Conservation (phyloP, 2,797 vertebrate species). For the Cirrhinus molitorella region DNA sequence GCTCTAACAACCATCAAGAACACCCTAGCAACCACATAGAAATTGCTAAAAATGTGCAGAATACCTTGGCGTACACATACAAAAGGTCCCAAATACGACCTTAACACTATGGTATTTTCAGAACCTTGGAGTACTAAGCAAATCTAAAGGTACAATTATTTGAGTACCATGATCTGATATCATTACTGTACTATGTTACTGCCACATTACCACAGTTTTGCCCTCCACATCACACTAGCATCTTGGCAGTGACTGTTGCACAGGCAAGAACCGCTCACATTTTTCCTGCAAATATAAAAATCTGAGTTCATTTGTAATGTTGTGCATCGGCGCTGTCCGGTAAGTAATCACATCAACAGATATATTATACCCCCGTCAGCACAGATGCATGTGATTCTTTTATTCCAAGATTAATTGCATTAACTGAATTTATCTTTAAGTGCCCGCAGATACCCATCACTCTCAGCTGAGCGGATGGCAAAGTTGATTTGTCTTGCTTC, state of each 20-base stretch:
- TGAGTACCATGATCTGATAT: not conserved
- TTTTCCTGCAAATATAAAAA: not conserved
- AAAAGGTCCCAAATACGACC: not conserved
- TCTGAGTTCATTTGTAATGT: constrained; percentile 12
- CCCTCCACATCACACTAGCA: not conserved
- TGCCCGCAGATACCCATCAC: constrained; percentile 32
- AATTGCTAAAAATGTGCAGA: not conserved
- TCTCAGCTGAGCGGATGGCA: constrained; percentile 22
- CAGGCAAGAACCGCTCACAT: not conserved
- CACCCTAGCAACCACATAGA: not conserved
- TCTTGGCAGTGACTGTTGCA: not conserved
- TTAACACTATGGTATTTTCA: not conserved
- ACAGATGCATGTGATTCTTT: constrained; percentile 16
- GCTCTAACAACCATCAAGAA: not conserved
- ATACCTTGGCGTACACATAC: not conserved
- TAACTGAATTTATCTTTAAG: constrained; percentile 33
- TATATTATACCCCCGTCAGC: constrained; percentile 31
- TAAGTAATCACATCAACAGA: constrained; percentile 35
- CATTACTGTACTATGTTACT: not conserved
- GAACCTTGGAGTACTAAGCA: not conserved
- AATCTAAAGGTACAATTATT: not conserved
- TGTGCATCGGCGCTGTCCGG: not conserved
- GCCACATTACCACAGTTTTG: not conserved
- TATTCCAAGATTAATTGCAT: constrained; percentile 32
- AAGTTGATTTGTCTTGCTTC: constrained; percentile 33